Conservation (phyloP, 2,797 vertebrate genomes). For the Allobates femoralis region DNA sequence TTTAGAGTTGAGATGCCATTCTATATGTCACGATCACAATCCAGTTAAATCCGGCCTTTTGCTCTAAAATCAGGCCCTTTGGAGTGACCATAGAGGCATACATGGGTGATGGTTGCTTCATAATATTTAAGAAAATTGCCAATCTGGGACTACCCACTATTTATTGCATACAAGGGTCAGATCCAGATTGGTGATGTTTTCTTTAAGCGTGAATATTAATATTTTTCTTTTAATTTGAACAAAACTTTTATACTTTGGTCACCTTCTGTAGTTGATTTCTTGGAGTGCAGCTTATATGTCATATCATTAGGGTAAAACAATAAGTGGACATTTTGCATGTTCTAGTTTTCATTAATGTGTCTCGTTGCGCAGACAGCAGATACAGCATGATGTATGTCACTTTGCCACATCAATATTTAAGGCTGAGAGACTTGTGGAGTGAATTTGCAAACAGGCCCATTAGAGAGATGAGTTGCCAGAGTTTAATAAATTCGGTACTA, state of each 20-base stretch:
- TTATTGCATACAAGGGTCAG: too few relatives aligned
- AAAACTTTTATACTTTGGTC: not conserved
- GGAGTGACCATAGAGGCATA: too few relatives aligned
- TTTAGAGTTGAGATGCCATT: too few relatives aligned
- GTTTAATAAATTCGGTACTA: constrained; percentile 55
- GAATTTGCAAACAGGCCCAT: constrained; percentile 49
- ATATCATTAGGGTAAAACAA: constrained; percentile 34
- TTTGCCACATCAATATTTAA: constrained; percentile 54
- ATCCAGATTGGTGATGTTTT: too few relatives aligned
- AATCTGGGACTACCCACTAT: too few relatives aligned
- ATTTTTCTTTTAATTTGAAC: not conserved
- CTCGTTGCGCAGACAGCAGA: constrained; percentile 31
- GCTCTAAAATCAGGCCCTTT: too few relatives aligned
- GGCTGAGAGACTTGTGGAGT: constrained; percentile 27
- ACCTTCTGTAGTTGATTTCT: constrained; percentile 28
- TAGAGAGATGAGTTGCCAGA: constrained; percentile 59
- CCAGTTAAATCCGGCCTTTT: too few relatives aligned
- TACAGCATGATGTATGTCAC: constrained; percentile 32
- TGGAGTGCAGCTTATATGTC: constrained; percentile 1
- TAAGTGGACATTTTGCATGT: constrained; percentile 21
- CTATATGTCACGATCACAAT: too few relatives aligned
- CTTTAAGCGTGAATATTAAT: not conserved
- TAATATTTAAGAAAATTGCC: too few relatives aligned
- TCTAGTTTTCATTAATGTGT: constrained; percentile 44
- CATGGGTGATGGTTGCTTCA: too few relatives aligned